These are phyloP conservation scores for Aphaenogaster ashmeadi DNA, from an alignment of 1,140 invertebrate species.

Conservation along the genomic window DNA sequence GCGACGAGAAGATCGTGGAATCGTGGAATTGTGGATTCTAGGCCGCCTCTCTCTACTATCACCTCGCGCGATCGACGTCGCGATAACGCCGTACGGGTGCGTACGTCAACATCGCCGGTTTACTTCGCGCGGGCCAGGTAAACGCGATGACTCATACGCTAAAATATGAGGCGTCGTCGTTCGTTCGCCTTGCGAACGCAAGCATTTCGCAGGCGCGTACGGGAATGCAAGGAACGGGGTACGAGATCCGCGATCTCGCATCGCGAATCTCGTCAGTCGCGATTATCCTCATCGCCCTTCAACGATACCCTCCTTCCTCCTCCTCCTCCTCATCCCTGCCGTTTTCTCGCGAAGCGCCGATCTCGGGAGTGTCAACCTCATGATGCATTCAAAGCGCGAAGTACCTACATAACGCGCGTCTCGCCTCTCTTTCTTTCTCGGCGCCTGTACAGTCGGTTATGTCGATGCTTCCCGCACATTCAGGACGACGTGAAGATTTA, in stretches of 20 bases:
- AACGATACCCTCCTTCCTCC: neutral
- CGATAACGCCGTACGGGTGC: neutral
- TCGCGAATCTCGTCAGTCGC: neutral
- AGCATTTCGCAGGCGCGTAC: neutral
- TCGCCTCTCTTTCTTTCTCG: neutral
- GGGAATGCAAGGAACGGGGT: neutral
- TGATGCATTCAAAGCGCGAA: constrained; percentile 44
- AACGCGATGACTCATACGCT: constrained; percentile 48
- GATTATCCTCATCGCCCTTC: constrained; percentile 10
- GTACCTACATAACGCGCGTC: constrained; percentile 16
- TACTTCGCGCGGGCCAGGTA: neutral
- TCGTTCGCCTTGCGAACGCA: neutral
- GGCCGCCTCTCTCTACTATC: neutral
- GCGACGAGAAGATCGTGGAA: neutral
- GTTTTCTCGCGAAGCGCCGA: neutral
- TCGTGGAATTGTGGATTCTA: constrained; percentile 7
- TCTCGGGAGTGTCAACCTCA: constrained; percentile 49
- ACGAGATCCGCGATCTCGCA: neutral
- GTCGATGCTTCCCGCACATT: neutral
- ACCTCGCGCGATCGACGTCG: neutral
- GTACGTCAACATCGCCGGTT: neutral
- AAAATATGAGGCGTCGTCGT: constrained; percentile 32
- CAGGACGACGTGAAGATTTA: neutral
- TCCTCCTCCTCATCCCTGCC: neutral
- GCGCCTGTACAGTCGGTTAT: constrained; percentile 2